Conservation (phyloP, 2,888 invertebrate species). For the Eupithecia dodoneata region DNA sequence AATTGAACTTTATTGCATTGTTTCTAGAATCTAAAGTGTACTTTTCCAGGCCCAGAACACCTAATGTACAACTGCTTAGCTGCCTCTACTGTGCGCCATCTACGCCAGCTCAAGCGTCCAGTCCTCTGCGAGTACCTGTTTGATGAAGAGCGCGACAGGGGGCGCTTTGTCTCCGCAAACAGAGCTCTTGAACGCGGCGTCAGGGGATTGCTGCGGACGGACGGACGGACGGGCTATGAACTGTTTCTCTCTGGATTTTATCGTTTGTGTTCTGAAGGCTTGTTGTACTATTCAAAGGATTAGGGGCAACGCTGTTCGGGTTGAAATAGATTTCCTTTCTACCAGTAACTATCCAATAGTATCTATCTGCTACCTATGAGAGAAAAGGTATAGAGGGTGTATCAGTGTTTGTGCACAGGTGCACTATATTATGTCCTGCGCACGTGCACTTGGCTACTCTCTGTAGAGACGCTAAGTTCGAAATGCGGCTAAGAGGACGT, state of each 20-base stretch:
- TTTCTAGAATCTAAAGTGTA: too few relatives aligned
- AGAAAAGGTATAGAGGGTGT: not conserved
- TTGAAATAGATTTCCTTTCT: not conserved
- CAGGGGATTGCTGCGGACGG: not conserved
- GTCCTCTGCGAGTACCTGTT: not conserved
- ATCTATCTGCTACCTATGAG: not conserved
- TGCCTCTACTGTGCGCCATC: not conserved
- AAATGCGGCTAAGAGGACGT: not conserved
- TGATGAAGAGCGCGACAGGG: not conserved
- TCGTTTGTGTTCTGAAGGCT: not conserved
- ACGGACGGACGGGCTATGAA: not conserved
- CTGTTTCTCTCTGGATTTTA: not conserved
- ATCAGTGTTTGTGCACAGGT: not conserved
- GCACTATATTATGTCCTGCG: not conserved
- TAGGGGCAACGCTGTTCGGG: not conserved
- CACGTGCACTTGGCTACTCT: not conserved
- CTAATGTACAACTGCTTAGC: not conserved
- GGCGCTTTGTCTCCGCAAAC: slow-evolving; percentile 6
- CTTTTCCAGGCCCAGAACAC: too few relatives aligned
- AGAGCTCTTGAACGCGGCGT: not conserved
- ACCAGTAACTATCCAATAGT: not conserved
- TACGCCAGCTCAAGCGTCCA: not conserved
- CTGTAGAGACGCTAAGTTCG: not conserved
- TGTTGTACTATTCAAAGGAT: not conserved
- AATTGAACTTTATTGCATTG: too few relatives aligned